phyloP scores from a whole-genome alignment of 2,888 invertebrate species.

The Orthosia cruda region DNA sequence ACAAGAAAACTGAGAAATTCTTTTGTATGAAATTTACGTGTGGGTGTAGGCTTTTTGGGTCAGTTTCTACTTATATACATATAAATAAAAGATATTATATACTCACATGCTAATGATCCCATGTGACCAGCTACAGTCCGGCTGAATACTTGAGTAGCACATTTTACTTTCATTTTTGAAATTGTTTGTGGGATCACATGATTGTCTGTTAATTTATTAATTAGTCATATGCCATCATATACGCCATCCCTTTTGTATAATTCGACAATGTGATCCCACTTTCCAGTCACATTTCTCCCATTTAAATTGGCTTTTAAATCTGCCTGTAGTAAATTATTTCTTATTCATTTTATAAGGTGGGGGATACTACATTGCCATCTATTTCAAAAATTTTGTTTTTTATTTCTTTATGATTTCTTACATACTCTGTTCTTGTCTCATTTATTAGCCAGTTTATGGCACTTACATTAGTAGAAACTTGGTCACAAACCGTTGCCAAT shows the following conservation, averaged over 20 bases:
- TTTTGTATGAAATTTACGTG: too few species aligned
- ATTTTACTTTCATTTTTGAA: not conserved
- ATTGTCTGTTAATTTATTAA: not conserved
- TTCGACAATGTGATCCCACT: slow-evolving; percentile 4
- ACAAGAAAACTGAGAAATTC: too few species aligned
- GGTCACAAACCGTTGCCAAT: slow-evolving; percentile 17
- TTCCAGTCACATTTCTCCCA: slow-evolving; percentile 7
- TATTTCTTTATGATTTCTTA: not conserved
- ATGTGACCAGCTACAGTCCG: slow-evolving; percentile 10
- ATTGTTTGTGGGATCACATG: not conserved
- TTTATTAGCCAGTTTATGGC: slow-evolving; percentile 16
- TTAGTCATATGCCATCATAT: slow-evolving; percentile 5
- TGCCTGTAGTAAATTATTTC: not conserved
- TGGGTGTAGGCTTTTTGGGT: too few species aligned
- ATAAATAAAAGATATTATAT: not conserved
- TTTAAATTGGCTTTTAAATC: slow-evolving; percentile 5
- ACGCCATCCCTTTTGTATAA: not conserved
- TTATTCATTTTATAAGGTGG: too few species aligned
- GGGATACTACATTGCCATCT: not conserved
- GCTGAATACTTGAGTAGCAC: slow-evolving; percentile 13
- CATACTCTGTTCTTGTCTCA: not conserved
- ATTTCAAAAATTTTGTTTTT: slow-evolving; percentile 6
- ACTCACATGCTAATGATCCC: slow-evolving; percentile 7
- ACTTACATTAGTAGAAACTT: slow-evolving; percentile 5
- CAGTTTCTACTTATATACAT: too few species aligned